Evolutionary conservation across 2,113 vertebrate species (phyloP).

Genomic region (Cyanistes caeruleus): DNA sequence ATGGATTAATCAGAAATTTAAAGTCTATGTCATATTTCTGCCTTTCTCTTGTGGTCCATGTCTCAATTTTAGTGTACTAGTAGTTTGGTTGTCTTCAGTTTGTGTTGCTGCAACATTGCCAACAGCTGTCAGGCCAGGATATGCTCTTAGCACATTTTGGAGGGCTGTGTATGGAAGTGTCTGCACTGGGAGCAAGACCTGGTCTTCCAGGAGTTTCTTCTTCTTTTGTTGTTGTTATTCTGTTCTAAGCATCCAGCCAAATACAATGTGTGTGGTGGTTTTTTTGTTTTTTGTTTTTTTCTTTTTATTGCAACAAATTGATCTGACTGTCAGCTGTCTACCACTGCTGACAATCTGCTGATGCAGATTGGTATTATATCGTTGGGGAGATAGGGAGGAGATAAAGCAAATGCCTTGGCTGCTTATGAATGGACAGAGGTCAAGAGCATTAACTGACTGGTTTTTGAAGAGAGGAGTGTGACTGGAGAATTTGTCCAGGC

Average conservation of each 20-base stretch:
- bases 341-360: neutral
- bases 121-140: neutral
- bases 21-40: neutral
- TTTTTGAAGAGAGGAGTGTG: constrained; percentile 14
- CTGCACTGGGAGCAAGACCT: neutral
- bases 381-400: neutral
- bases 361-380: neutral
- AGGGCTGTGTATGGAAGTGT: neutral
- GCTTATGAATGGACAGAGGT: neutral
- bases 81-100: neutral
- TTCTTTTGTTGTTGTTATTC: neutral
- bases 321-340: neutral
- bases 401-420: neutral
- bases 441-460: neutral
- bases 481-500: constrained; percentile 8
- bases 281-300: neutral
- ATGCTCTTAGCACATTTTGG: neutral
- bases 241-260: constrained; percentile 8
- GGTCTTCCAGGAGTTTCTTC: neutral
- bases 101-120: constrained; percentile 14
- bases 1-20: neutral
- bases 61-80: neutral
- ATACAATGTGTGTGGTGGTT: neutral
- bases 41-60: neutral
- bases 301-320: neutral